These are phyloP conservation scores for Chymomyza caudatula DNA, from an alignment of 2,888 invertebrate genomes.

Conservation along the genomic window DNA sequence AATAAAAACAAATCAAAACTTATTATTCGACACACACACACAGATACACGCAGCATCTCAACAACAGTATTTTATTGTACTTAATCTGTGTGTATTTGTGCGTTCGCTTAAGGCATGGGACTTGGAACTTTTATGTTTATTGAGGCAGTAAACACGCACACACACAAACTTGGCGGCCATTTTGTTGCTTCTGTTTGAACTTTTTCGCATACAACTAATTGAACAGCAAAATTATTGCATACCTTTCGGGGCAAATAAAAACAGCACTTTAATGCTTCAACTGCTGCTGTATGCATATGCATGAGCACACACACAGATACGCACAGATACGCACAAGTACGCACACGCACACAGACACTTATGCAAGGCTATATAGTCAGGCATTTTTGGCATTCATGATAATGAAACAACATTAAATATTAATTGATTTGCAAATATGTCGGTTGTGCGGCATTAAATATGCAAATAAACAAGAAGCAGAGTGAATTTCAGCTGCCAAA, in stretches of 20 bases:
- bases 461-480: not conserved
- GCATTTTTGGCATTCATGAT: not conserved
- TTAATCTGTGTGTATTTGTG: conserved; percentile 10
- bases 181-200: conserved; percentile 40
- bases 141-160: conserved; percentile 47
- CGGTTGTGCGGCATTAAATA: not conserved
- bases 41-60: conserved; percentile 17
- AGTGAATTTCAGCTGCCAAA: not conserved
- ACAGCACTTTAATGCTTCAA: conserved; percentile 12
- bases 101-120: conserved; percentile 4
- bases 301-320: not conserved
- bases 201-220: conserved; percentile 59
- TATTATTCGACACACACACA: conserved; percentile 61
- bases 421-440: conserved; percentile 5
- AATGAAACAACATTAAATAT: conserved; percentile 9
- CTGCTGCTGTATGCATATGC: conserved; percentile 1
- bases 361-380: not conserved
- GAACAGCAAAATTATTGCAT: conserved; percentile 63
- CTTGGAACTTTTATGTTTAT: conserved; percentile 68
- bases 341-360: not conserved
- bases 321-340: not conserved
- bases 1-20: conserved; percentile 71
- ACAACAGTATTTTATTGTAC: not conserved
- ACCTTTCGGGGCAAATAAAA: conserved; percentile 41
- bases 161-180: conserved; percentile 35